Base-by-base conservation (phyloP, 2,888 invertebrate genomes). In the Biston stratarius region DNA sequence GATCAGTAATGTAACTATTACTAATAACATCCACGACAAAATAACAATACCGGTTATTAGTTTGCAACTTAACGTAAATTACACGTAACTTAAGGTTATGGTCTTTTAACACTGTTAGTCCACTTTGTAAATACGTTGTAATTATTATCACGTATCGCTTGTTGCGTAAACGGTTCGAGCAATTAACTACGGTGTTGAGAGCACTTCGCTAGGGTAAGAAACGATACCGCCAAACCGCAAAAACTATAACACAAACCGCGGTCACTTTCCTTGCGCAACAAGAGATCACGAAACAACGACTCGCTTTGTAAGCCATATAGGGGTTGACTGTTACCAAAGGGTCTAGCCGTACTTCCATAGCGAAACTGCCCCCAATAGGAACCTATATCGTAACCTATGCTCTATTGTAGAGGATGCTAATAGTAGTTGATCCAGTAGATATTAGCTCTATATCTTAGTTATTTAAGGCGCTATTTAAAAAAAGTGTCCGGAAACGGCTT, bases 21-120 rank as follows among this genome's bases (percentile, higher is more conserved):
- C 58, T 67, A 67, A 57, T 57, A 58, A 67, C 61, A 67, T 61
- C 38, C 8, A 67, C 44, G 38, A 34, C 52, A 67, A 67, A 66
- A 61, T 66, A 66, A 65, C 64, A 14, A 42, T 48, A 48, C n/a
- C 44, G 44, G 63, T 52, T 48, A 52, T 45, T 33, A 52, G 51
- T 38, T 51, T 44, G 42, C 14, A 24, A 33, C 42, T 47, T 59
- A 38, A 67, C 45, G 42, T 61, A 61, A 58, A 64, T 38, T 59
- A 61, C 65, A 61, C 67, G 48, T 49, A 67, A 67, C 58, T 62
- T 59, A 59, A 59, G 49, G 55, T 52, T 61, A 48, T 59, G 14
- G 53, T 67, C 48, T 49, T 14, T 67, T 24, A 57, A 40, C 67
- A 63, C 63, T 63, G 58, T 62, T 51, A 36, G 47, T 62, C 47